These are phyloP conservation scores for Eilema griseolum DNA, from an alignment of 2,888 invertebrate genomes.

Conservation along the genomic window DNA sequence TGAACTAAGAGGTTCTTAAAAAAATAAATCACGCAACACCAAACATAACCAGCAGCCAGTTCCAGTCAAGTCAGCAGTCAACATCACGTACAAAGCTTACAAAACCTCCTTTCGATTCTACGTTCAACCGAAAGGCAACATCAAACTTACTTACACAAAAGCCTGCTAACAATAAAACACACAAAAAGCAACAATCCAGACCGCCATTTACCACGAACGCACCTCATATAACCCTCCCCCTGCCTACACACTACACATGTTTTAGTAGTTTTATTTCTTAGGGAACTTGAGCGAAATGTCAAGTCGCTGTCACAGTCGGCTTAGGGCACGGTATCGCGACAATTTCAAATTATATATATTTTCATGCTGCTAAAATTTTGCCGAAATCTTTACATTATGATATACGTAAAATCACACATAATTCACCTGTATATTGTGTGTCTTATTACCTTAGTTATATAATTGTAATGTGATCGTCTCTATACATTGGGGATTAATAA, in stretches of 20 bases:
- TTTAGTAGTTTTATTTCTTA: slow-evolving; percentile 54
- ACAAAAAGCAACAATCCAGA: slow-evolving; percentile 24
- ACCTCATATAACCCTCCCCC: slow-evolving; percentile 24
- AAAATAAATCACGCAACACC: not conserved
- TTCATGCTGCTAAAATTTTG: slow-evolving; percentile 44
- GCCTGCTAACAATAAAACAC: slow-evolving; percentile 22
- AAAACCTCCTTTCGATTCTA: slow-evolving; percentile 16
- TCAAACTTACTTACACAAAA: slow-evolving; percentile 19
- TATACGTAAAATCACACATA: slow-evolving; percentile 31
- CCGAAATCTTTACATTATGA: slow-evolving; percentile 35
- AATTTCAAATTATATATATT: slow-evolving; percentile 47
- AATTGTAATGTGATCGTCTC: no score
- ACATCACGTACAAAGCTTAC: slow-evolving; percentile 8
- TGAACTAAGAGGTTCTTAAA: not conserved
- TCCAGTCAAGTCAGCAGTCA: slow-evolving; percentile 10
- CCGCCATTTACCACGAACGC: slow-evolving; percentile 22
- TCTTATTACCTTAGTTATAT: no score
- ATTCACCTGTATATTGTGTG: slow-evolving; percentile 16
- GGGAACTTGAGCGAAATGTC: slow-evolving; percentile 54
- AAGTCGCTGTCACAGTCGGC: slow-evolving; percentile 45
- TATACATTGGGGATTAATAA: no score
- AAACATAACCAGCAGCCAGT: not conserved
- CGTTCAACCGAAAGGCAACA: slow-evolving; percentile 11
- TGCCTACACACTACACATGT: slow-evolving; percentile 33
- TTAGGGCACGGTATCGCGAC: slow-evolving; percentile 43